A percentile compares a stretch with the other conserved stretches of the same genome.
Evolutionary conservation across 2,113 vertebrate genomes (phyloP).

Genomic region (Lynx canadensis): DNA sequence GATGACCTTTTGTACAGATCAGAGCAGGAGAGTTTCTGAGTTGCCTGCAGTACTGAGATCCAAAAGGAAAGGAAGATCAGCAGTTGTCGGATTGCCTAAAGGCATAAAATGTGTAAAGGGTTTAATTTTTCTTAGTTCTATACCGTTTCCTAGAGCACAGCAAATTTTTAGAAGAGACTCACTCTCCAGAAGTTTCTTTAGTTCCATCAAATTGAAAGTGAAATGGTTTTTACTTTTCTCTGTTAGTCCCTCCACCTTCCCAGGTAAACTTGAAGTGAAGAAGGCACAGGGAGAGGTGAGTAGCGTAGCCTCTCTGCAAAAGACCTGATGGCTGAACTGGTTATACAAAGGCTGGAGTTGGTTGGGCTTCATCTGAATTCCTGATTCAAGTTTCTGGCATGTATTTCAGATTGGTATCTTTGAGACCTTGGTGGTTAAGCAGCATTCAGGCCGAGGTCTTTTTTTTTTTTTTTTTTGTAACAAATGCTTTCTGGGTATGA

Average conservation of each 20-base stretch:
- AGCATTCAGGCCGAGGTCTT: neutral
- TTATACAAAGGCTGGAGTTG: neutral
- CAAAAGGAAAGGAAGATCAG: neutral
- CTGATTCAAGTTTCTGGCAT: neutral
- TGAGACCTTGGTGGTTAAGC: neutral
- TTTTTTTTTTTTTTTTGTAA: neutral
- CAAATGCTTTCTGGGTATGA: neutral
- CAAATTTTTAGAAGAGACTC: neutral
- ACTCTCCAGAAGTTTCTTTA: neutral
- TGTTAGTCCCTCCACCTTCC: neutral
- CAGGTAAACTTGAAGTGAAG: neutral
- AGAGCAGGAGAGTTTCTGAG: neutral
- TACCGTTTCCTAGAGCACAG: neutral
- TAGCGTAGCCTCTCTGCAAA: neutral
- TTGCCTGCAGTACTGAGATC: neutral
- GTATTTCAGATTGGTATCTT: neutral
- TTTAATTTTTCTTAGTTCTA: conserved; percentile 6
- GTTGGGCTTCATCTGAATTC: neutral
- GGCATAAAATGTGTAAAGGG: neutral
- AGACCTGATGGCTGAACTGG: neutral
- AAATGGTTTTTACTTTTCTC: conserved; percentile 1
- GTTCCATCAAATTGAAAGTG: conserved; percentile 9
- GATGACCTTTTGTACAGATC: neutral
- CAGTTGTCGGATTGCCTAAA: neutral
- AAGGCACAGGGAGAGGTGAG: neutral